A percentile compares a stretch with the other conserved stretches of the same genome.
Evolutionary conservation across 2,113 vertebrate species (phyloP).

Genomic region (Brevimyrus niger): DNA sequence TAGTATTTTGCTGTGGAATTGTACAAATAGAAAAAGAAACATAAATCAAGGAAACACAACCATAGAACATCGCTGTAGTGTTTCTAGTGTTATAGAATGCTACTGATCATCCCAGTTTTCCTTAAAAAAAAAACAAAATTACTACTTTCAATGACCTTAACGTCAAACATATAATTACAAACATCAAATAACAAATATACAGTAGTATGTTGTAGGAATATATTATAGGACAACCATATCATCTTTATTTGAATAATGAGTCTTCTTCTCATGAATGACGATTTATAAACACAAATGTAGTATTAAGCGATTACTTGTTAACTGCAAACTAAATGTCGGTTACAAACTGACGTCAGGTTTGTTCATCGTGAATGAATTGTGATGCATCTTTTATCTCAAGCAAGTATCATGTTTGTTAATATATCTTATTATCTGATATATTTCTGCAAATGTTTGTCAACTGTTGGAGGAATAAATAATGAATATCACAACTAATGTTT

Average conservation of each 20-base stretch:
- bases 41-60: not conserved
- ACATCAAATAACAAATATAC: not conserved
- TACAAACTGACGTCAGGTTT: too few relatives aligned
- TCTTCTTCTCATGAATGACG: not conserved
- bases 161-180: not conserved
- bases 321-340: too few relatives aligned
- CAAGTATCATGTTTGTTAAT: too few relatives aligned
- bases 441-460: too few relatives aligned
- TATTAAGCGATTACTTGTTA: too few relatives aligned
- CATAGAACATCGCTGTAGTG: not conserved
- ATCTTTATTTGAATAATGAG: not conserved
- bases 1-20: conserved; percentile 80
- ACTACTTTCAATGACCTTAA: not conserved
- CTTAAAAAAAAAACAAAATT: not conserved
- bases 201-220: not conserved
- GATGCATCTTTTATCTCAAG: too few relatives aligned
- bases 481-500: too few relatives aligned
- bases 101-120: not conserved
- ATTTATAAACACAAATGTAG: too few relatives aligned
- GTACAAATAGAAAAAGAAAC: conserved; percentile 3
- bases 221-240: not conserved
- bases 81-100: not conserved
- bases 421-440: too few relatives aligned
- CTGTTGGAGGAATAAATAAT: too few relatives aligned
- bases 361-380: too few relatives aligned